A percentile compares a stretch with the other conserved stretches of the same genome.
Conservation (phyloP, 2,797 vertebrate genomes). For the Hafferia zeledoni region DNA sequence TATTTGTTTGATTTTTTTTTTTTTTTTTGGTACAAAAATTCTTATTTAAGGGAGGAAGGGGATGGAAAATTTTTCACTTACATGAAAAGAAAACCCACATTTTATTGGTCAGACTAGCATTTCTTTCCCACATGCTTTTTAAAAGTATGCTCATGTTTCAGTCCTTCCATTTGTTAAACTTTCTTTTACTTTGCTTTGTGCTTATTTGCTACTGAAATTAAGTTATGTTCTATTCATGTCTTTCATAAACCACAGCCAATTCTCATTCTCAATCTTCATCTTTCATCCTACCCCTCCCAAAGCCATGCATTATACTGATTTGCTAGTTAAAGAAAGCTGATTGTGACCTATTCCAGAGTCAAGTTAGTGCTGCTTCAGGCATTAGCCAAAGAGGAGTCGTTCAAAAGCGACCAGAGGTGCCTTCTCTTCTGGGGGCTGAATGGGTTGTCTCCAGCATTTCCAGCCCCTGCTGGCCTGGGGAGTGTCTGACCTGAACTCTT, state of each 20-base stretch:
- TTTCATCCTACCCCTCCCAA: conserved; percentile 7
- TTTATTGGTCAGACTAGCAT: conserved; percentile 58
- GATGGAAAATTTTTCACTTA: background rate
- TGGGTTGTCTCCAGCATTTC: conserved; percentile 57
- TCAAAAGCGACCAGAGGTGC: conserved; percentile 70
- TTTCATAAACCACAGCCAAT: background rate
- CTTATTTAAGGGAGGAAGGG: conserved; percentile 18
- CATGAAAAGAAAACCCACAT: conserved; percentile 21
- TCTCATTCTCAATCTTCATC: background rate
- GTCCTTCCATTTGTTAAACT: background rate
- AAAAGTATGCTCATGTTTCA: background rate
- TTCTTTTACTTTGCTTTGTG: background rate
- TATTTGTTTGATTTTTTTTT: background rate
- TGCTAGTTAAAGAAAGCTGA: conserved; percentile 23
- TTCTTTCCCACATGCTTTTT: background rate
- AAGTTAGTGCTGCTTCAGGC: conserved; percentile 59
- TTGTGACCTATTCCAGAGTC: conserved; percentile 27
- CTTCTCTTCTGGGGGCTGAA: conserved; percentile 70
- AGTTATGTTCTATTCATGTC: background rate
- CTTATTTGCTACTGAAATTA: conserved; percentile 23
- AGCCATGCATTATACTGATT: conserved; percentile 17
- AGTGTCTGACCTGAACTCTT: conserved; percentile 42
- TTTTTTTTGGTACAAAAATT: background rate
- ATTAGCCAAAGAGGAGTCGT: conserved; percentile 74
- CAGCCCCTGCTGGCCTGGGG: conserved; percentile 50